Conservation (phyloP, 2,888 invertebrate genomes). For the Lypha dubia region DNA sequence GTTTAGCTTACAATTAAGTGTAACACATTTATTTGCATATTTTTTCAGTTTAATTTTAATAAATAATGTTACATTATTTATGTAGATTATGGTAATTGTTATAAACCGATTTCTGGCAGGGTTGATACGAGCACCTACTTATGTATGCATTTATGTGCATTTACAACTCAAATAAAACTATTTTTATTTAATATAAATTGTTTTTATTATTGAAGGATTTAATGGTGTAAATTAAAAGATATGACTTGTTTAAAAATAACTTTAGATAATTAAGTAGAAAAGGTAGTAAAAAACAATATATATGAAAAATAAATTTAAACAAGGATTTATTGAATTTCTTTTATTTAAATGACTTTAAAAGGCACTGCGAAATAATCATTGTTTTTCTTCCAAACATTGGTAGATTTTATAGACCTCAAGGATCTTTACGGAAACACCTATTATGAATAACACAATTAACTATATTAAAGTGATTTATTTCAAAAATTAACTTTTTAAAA, state of each 20-base stretch:
- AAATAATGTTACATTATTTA: constrained; percentile 67
- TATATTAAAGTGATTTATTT: too few relatives aligned
- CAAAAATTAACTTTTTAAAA: too few relatives aligned
- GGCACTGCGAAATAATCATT: too few relatives aligned
- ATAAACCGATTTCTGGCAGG: constrained; percentile 47
- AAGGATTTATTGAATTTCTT: background rate
- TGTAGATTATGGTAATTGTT: constrained; percentile 68
- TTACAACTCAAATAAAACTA: constrained; percentile 24
- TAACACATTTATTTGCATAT: constrained; percentile 2
- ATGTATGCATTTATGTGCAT: background rate
- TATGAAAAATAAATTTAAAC: background rate
- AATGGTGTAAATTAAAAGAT: constrained; percentile 64
- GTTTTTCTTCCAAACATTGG: too few relatives aligned
- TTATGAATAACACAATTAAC: too few relatives aligned
- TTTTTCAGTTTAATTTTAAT: constrained; percentile 39
- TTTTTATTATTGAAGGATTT: constrained; percentile 58
- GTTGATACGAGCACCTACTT: constrained; percentile 21
- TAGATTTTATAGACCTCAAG: too few relatives aligned
- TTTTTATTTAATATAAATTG: constrained; percentile 46
- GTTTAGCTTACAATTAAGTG: background rate
- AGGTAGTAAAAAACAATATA: constrained; percentile 6
- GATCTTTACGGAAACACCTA: too few relatives aligned
- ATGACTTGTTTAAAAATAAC: constrained; percentile 40
- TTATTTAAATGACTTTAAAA: too few relatives aligned
- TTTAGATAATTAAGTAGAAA: background rate